Evolutionary conservation across 1,140 invertebrate genomes (phyloP).

Genomic region (Drosophila auraria): DNA sequence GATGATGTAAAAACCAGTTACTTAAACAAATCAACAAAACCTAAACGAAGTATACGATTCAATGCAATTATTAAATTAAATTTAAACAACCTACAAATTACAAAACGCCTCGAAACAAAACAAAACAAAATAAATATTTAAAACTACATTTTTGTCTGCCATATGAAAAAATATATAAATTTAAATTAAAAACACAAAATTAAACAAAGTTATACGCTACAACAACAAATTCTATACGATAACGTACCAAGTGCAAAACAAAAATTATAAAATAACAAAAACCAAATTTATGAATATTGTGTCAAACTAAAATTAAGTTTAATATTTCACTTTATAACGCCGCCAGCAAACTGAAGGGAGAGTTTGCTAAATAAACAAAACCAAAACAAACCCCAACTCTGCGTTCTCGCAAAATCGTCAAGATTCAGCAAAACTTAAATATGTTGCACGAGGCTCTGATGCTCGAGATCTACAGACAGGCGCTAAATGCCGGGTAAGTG

Average conservation of each 20-base stretch:
- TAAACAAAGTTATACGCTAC: constrained; percentile 73
- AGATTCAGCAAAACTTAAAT: constrained; percentile 84
- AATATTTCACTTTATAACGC: constrained; percentile 15
- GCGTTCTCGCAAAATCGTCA: constrained; percentile 47
- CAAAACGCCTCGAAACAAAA: constrained; percentile 40
- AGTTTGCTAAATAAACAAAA: constrained; percentile 22
- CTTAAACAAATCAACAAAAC: constrained; percentile 65
- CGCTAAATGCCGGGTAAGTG: constrained; percentile 84
- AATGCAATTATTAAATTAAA: constrained; percentile 84
- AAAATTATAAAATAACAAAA: constrained; percentile 44
- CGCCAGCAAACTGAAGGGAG: constrained; percentile 7
- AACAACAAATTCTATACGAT: constrained; percentile 66
- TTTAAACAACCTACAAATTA: constrained; percentile 38
- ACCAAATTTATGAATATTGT: constrained; percentile 65
- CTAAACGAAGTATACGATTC: constrained; percentile 82
- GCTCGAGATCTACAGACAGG: constrained; percentile 85
- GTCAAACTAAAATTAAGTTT: constrained; percentile 72
- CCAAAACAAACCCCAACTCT: constrained; percentile 2
- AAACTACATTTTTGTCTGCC: constrained; percentile 65
- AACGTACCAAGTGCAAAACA: constrained; percentile 80
- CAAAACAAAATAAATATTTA: constrained; percentile 39
- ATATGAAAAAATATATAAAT: constrained; percentile 47
- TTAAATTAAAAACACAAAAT: constrained; percentile 47
- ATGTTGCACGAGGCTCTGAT: constrained; percentile 85
- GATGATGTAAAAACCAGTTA: constrained; percentile 58